Evolutionary conservation across 2,888 invertebrate genomes (phyloP), one percentile per base, ranked within the genome.

Genomic region (Ecliptopera silaceata): DNA sequence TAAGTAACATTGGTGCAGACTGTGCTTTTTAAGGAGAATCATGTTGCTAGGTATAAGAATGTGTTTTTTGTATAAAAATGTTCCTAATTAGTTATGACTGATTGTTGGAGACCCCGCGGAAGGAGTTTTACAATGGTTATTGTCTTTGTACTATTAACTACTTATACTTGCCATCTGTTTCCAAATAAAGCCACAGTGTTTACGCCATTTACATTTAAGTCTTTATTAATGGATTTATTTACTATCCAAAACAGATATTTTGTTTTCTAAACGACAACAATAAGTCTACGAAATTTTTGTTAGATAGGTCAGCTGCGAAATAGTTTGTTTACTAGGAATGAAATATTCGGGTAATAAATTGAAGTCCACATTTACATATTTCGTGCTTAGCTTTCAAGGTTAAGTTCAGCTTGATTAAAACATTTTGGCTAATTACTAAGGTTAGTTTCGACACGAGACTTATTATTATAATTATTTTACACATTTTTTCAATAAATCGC

Each of bases 11-110:
- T 83, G 84, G 86, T 86, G 84, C 84, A 79, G 84, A 88, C 86
- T 86, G 85, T 85, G 88, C 86, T 88, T 88, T 86, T 81, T 76
- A 74, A 66, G 72, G 71, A 73, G 75, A 72, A 70, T 70, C 70
- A 72, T 62, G 68, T 79, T 75, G 70, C 71, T 75, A 79, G 72
- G 74, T 79, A 71, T 74, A 76, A 77, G 63, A 57, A 52, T 62
- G 64, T 71, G 82, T 76, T 72, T 75, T 85, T 87, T 84, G 77
- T 84, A 86, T 84, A 83, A 84, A 86, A 87, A 86, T 86, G 88
- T 88, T 88, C 88, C 86, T 87, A 82, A 81, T 84, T 81, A 77
- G 79, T 84, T 82, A 74, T 77, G 80, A 82, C 69, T 73, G 71
- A 73, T 70, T 67, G 63, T 64, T 70, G 76, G 46, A 17, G 15